These are phyloP conservation scores for Ailuropoda melanoleuca DNA, from an alignment of 2,113 vertebrate species.

Conservation along the genomic window DNA sequence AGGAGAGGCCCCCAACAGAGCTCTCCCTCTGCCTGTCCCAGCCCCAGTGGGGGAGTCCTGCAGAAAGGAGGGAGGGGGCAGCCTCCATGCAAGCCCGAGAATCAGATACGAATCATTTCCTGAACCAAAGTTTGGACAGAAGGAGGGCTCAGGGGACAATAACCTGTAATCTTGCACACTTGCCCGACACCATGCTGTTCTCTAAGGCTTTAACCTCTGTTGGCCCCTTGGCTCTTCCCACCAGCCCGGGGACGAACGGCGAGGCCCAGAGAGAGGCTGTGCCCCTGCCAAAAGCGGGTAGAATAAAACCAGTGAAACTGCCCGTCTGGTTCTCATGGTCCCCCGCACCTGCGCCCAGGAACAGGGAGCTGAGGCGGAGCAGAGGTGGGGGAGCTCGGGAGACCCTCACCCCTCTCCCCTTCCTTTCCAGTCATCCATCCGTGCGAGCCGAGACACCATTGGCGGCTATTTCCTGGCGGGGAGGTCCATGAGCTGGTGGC, in stretches of 20 bases:
- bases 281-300: not conserved
- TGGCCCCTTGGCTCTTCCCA: not conserved
- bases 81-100: not conserved
- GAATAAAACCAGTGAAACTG: not conserved
- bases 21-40: not conserved
- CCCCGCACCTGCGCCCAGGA: fast-evolving
- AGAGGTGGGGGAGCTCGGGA: not conserved
- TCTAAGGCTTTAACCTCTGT: not conserved
- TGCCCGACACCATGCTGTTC: fast-evolving
- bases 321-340: too few relatives aligned
- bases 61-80: fast-evolving
- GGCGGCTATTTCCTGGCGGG: constrained; percentile 96
- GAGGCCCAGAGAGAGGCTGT: not conserved
- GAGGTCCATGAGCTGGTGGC: constrained; percentile 96
- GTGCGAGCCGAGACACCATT: constrained; percentile 89
- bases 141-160: fast-evolving
- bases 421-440: constrained; percentile 88
- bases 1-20: not conserved
- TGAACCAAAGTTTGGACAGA: fast-evolving
- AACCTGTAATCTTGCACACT: fast-evolving
- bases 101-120: not conserved
- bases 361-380: not conserved
- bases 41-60: not conserved
- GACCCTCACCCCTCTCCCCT: not conserved
- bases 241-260: not conserved